Evolutionary conservation across 2,888 invertebrate genomes (phyloP), one percentile per base, ranked within the genome.

Genomic region (Dicranocentrus wangi): DNA sequence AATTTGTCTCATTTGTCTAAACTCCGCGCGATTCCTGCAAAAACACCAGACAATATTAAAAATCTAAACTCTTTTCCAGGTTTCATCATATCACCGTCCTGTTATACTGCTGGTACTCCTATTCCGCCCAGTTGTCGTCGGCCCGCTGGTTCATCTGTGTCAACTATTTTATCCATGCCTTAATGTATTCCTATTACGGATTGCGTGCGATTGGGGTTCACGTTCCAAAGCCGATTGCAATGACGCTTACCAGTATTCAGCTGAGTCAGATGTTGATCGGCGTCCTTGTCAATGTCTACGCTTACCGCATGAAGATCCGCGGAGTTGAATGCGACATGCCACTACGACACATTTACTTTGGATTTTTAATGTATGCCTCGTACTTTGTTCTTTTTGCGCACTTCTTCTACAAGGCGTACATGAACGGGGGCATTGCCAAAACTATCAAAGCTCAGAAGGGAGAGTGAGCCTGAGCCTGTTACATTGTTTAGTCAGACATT

Each of bases 31-130:
- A n/a, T n/a, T n/a, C n/a, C n/a, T n/a, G n/a, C n/a, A n/a, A n/a
- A n/a, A n/a, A n/a, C n/a, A n/a, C n/a, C n/a, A n/a, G n/a, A n/a
- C n/a, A n/a, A n/a, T n/a, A 51, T 63, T 63, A 63, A 27, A 23
- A 55, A 71, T 60, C 17, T 55, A 3, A 19, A 23, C 51, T n/a
- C n/a, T 53, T 47, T n/a, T 70, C 15, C 65, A 85, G 86, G 86
- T 98, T 97, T 89, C 97, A 98, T 89, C 97, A 98, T 90, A 95
- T 97, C 88, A 97, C 97, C 42, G 97, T 97, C 71, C 92, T 98
- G 83, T 92, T 97, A 72, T 97, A 97, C 90, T 94, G 95, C 27
- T 97, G 97, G 97, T 96, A 94, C 90, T 94, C 94, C 10, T 95
- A 95, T 90, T 93, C 94, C 66, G 95, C 95, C 89, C 95, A 94